Conservation (phyloP, 2,888 invertebrate genomes). For the Micoletzkya japonica region DNA sequence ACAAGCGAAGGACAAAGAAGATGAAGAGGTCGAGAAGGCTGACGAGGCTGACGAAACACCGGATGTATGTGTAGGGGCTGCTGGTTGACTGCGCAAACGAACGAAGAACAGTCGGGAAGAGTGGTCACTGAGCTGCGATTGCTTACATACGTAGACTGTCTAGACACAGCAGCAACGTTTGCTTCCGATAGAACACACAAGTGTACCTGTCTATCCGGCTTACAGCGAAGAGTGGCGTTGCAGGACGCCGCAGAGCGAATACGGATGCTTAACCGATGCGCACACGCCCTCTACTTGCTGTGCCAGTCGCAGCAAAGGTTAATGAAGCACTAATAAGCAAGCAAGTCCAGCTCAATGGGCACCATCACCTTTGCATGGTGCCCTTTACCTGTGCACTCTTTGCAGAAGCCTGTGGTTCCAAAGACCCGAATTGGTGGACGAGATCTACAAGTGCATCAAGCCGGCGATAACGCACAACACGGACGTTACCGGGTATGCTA, state of each 20-base stretch:
- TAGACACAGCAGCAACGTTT: too few relatives aligned
- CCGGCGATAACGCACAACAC: constrained; percentile 45
- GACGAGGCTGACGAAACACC: too few relatives aligned
- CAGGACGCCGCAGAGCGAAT: neutral
- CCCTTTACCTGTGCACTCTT: neutral
- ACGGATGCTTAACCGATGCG: constrained; percentile 21
- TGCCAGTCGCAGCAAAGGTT: constrained; percentile 27
- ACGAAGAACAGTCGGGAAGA: too few relatives aligned
- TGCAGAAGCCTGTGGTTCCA: constrained; percentile 42
- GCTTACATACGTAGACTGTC: too few relatives aligned
- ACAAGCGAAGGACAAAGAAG: too few relatives aligned
- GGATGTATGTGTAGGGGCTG: too few relatives aligned
- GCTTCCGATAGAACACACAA: too few relatives aligned
- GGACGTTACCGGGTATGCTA: constrained; percentile 37
- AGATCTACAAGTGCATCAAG: constrained; percentile 45
- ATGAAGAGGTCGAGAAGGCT: too few relatives aligned
- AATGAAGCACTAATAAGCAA: neutral
- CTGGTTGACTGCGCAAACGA: too few relatives aligned
- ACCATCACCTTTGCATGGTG: neutral
- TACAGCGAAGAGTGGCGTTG: neutral
- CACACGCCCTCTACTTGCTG: neutral
- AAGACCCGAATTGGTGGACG: constrained; percentile 45
- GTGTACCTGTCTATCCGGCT: too few relatives aligned
- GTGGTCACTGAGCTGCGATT: too few relatives aligned
- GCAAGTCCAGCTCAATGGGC: neutral